Evolutionary conservation across 2,113 vertebrate species (phyloP), one percentile per base, ranked within the genome.

Genomic region (Eonycteris spelaea): DNA sequence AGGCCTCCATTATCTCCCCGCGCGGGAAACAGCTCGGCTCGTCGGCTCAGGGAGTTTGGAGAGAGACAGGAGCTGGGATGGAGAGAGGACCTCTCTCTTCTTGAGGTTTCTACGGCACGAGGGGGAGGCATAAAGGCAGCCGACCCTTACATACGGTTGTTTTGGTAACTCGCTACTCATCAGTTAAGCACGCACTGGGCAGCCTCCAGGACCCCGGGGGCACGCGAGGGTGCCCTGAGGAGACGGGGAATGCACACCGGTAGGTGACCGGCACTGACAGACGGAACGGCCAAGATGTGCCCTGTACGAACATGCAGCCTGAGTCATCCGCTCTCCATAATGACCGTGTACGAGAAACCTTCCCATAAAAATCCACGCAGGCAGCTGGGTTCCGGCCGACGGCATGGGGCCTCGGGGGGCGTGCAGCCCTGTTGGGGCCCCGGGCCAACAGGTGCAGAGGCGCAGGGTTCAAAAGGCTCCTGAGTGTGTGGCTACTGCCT

Each of bases 1-100:
- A 98, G 63, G 98, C 97, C 96, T 99, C 99, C 98, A 99, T 99
- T 94, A 98, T 93, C 97, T 99, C 99, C 1, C 99, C 8, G 99
- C 99, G 95, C 84, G 98, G 92, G 98, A 98, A 73, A 98, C 71
- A 59, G 97, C 98, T 61, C 89, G 90, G 51, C 98, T 99, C 30
- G 98, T 98, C 5, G 97, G 96, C 94, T 99, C 98, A 0, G 97
- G 97, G 97, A 98, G 97, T 48, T 99, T 99, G 78, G 97, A 97
- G 65, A 99, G 98, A 45, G 97, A 82, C 95, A 99, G 98, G 68
- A 98, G 97, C 43, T 95, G 96, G 6, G 90, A 35, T 19, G 98
- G 98, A 38, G 98, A 95, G 5, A 78, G 12, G 65, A 57, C 9
- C 45, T 86, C 93, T 24, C 90, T 98, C 71, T 30, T 97, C 79